Base-by-base conservation (phyloP, 2,113 vertebrate genomes). In the Paramormyrops kingsleyae region DNA sequence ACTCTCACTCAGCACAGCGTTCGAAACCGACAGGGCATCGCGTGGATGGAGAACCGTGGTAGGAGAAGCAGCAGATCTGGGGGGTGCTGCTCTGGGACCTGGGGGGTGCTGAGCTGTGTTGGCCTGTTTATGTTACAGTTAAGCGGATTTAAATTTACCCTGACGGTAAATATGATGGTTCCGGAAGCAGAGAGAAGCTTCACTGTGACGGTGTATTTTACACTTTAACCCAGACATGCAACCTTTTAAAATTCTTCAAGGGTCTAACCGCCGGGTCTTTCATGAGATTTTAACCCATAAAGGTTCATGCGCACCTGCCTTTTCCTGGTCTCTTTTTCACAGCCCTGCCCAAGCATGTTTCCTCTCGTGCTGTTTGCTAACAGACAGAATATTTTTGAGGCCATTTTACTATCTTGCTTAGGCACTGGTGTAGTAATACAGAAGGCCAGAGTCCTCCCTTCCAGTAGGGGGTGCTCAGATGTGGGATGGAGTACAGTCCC, bases 401-500 rank as follows among this genome's bases (percentile, higher is more conserved):
- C 7, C n/a, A 19, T 27, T 24, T 66, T 24, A 66, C 59, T 66
- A 66, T 24, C 59, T 53, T 53, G 52, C 52, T 1, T 3, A 17
- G 50, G 15, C 50, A 5, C 3, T 52, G 50, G 15, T 5, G 15
- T 52, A 52, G 15, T 4, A 93, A 87, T 83, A 52, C 50, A 52
- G 50, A 15, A 52, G 50, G 15, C 15, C 15, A 0, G 77, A 93
- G 35, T 89, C 92, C 90, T 93, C 91, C 92, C 89, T 89, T 91
- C 21, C 93, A 91, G 91, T 89, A 93, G 94, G 93, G 92, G 92
- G 94, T 91, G 46, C 92, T 94, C 90, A 92, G 66, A 27, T 35
- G 31, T 74, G 27, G 31, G 31, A 74, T 35, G 5, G 31, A 13
- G 9, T n/a, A 15, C 31, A 17, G 31, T 77, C 70, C 31, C 10